phyloP scores from a whole-genome alignment of 2,888 invertebrate genomes.

The Pandemis heparana region DNA sequence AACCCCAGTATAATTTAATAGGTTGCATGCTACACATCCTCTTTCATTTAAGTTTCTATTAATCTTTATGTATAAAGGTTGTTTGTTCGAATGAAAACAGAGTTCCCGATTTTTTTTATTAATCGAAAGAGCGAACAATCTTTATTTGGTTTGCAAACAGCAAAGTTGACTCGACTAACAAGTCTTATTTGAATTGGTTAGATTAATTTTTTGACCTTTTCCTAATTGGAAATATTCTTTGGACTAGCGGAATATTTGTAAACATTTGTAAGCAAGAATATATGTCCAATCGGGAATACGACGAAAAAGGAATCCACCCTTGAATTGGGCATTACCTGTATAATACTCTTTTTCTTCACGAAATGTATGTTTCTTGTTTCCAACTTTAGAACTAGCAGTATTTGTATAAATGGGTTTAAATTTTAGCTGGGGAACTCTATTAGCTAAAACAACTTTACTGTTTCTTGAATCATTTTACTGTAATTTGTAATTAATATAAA shows the following conservation, averaged over 20 bases:
- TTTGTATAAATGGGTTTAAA: conserved; percentile 2
- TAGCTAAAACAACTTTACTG: conserved; percentile 63
- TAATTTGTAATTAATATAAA: conserved; percentile 49
- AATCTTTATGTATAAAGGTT: conserved; percentile 47
- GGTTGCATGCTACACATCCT: conserved; percentile 77
- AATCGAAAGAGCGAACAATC: conserved; percentile 57
- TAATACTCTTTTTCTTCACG: conserved; percentile 8
- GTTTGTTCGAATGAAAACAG: conserved; percentile 34
- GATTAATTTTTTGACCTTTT: no score
- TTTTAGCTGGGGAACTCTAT: conserved; percentile 14
- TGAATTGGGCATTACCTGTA: conserved; percentile 17
- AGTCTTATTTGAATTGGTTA: conserved; percentile 14
- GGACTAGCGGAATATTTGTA: no score
- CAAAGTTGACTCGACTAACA: conserved; percentile 58
- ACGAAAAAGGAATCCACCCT: background rate
- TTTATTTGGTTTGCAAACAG: conserved; percentile 61
- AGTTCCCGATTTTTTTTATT: conserved; percentile 1
- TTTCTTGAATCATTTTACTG: conserved; percentile 61
- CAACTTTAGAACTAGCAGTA: conserved; percentile 1
- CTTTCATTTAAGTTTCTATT: conserved; percentile 64
- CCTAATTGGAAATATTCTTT: no score
- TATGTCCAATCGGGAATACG: no score
- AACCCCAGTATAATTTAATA: conserved; percentile 67
- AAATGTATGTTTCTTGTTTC: conserved; percentile 5
- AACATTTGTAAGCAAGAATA: no score